Evolutionary conservation across 2,888 invertebrate genomes (phyloP).

Genomic region (Diaprepes abbreviatus): DNA sequence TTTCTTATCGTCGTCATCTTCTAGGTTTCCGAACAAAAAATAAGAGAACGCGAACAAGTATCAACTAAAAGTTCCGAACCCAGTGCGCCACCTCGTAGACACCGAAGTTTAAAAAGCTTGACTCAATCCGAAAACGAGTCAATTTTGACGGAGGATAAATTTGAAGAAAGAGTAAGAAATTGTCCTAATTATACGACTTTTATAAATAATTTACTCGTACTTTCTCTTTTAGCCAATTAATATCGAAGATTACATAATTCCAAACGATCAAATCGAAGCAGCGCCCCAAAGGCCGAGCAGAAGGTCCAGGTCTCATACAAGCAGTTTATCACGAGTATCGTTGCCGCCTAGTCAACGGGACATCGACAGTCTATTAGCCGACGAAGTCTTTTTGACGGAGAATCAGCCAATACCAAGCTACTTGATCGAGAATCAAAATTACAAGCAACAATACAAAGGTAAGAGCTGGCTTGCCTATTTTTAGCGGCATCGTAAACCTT

Average conservation of each 20-base stretch:
- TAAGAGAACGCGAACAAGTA: constrained; percentile 16
- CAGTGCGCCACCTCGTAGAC: constrained; percentile 63
- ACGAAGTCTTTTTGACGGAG: constrained; percentile 29
- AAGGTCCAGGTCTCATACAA: constrained; percentile 41
- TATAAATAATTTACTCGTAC: not conserved
- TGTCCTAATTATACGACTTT: not conserved
- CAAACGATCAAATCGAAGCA: constrained; percentile 2
- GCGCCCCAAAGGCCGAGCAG: constrained; percentile 22
- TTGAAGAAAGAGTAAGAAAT: constrained; percentile 12
- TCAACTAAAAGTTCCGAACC: constrained; percentile 54
- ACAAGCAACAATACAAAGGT: constrained; percentile 63
- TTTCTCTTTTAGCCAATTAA: constrained; percentile 3
- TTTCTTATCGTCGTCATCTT: too few species aligned
- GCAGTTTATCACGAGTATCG: constrained; percentile 63
- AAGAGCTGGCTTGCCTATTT: not conserved
- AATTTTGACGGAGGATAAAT: constrained; percentile 52
- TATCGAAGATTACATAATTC: constrained; percentile 30
- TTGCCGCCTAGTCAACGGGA: constrained; percentile 44
- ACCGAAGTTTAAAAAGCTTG: constrained; percentile 65
- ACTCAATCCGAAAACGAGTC: constrained; percentile 65
- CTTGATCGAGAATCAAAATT: constrained; percentile 69
- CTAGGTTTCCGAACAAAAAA: constrained; percentile 4
- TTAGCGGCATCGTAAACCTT: not conserved
- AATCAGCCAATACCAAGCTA: constrained; percentile 67
- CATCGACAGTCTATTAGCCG: constrained; percentile 35